Percentiles rank a stretch among this genome's conserved stretches.
Conservation (phyloP, 2,888 invertebrate species). For the Amphipyra tragopoginis region DNA sequence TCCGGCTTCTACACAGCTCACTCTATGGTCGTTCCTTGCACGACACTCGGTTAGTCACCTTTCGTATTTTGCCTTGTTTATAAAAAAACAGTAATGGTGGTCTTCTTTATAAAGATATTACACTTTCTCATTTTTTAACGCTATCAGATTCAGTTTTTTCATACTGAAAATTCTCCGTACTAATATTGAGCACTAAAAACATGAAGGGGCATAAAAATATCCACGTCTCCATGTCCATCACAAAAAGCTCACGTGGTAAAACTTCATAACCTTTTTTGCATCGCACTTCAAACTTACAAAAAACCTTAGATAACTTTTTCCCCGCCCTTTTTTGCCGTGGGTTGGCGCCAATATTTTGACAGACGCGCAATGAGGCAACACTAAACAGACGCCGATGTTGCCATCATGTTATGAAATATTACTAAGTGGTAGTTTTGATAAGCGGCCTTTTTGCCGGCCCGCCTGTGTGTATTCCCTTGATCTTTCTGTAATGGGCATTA, state of each 20-base stretch:
- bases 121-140: neutral
- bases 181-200: slow-evolving; percentile 9
- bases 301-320: slow-evolving; percentile 53
- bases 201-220: neutral
- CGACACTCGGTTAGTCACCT: too few relatives aligned
- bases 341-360: slow-evolving; percentile 83
- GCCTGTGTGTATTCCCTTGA: slow-evolving; percentile 57
- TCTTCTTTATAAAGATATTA: too few relatives aligned
- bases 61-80: too few relatives aligned
- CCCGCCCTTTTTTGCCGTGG: slow-evolving; percentile 56
- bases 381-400: slow-evolving; percentile 74
- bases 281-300: slow-evolving; percentile 35
- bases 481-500: slow-evolving; percentile 58
- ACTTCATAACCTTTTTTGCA: slow-evolving; percentile 41
- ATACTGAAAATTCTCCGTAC: neutral
- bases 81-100: too few relatives aligned
- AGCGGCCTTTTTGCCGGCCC: slow-evolving; percentile 69
- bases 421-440: slow-evolving; percentile 83
- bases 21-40: too few relatives aligned
- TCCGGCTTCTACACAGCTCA: too few relatives aligned
- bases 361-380: slow-evolving; percentile 70
- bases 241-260: slow-evolving; percentile 28
- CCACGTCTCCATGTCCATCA: slow-evolving; percentile 1
- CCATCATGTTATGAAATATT: slow-evolving; percentile 74
- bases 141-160: neutral